Percentiles rank a stretch among this genome's conserved stretches.
These are phyloP conservation scores for Erebia aethiops DNA, from an alignment of 2,888 invertebrate species.

Conservation along the genomic window DNA sequence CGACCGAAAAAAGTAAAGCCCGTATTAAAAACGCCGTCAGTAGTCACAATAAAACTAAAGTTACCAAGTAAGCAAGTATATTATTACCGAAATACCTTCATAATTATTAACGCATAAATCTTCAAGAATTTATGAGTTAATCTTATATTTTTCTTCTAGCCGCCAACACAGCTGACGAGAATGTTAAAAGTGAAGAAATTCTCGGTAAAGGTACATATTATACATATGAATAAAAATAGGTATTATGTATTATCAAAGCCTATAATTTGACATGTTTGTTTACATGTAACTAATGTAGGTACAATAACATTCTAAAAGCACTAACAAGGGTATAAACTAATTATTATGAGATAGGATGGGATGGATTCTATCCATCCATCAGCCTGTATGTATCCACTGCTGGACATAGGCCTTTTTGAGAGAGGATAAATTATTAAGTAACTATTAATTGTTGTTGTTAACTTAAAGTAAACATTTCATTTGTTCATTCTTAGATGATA, in stretches of 20 bases:
- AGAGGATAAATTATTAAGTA: too few species aligned
- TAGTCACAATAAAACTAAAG: constrained; percentile 42
- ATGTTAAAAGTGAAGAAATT: neutral
- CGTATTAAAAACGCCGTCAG: constrained; percentile 45
- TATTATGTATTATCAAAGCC: too few species aligned
- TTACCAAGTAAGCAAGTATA: constrained; percentile 12
- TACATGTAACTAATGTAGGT: neutral
- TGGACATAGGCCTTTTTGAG: too few species aligned
- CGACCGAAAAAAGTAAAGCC: constrained; percentile 44
- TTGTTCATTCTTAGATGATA: neutral
- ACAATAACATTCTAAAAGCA: neutral
- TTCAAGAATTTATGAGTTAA: neutral
- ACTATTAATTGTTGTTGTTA: too few species aligned
- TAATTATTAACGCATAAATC: too few species aligned
- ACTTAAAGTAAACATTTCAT: neutral
- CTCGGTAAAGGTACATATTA: neutral
- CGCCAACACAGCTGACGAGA: neutral
- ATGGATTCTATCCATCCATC: too few species aligned
- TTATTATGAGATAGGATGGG: neutral
- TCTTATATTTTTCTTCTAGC: neutral
- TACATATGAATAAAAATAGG: neutral
- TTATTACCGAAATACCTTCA: neutral
- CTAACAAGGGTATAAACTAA: neutral
- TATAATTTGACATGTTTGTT: too few species aligned
- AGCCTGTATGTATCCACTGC: too few species aligned